These are phyloP conservation scores for Rutilus rutilus DNA, from an alignment of 2,113 vertebrate species.

Conservation along the genomic window DNA sequence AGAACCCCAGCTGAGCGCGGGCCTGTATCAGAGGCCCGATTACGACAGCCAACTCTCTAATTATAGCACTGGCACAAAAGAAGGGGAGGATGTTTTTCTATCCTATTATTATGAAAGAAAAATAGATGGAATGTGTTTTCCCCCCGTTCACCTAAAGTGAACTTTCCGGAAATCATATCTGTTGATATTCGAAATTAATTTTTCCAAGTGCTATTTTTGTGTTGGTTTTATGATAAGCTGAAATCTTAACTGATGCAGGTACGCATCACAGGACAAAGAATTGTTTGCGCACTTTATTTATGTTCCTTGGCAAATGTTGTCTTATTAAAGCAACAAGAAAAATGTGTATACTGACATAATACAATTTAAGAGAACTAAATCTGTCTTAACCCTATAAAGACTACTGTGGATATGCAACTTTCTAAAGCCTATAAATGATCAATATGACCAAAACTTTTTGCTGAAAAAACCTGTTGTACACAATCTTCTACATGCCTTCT, in stretches of 20 bases:
- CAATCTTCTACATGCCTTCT: too few species aligned
- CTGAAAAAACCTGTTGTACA: too few species aligned
- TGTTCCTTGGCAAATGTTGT: not conserved
- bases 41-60: constrained; percentile 66
- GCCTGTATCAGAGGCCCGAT: constrained; percentile 52
- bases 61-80: constrained; percentile 65
- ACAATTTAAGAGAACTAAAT: not conserved
- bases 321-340: not conserved
- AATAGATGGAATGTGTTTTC: constrained; percentile 34
- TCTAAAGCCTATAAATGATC: too few species aligned
- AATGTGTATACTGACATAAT: not conserved
- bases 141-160: not conserved
- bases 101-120: constrained; percentile 15
- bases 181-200: not conserved
- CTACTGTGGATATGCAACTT: too few species aligned
- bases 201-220: not conserved
- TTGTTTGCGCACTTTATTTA: not conserved
- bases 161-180: constrained; percentile 19
- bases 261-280: not conserved
- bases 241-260: not conserved
- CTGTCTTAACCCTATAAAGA: not conserved
- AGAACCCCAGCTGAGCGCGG: constrained; percentile 68
- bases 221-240: not conserved
- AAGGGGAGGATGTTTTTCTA: constrained; percentile 30
- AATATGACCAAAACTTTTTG: too few species aligned